Evolutionary conservation across 2,797 vertebrate species (phyloP).

Genomic region (Rhinogobio ventralis): DNA sequence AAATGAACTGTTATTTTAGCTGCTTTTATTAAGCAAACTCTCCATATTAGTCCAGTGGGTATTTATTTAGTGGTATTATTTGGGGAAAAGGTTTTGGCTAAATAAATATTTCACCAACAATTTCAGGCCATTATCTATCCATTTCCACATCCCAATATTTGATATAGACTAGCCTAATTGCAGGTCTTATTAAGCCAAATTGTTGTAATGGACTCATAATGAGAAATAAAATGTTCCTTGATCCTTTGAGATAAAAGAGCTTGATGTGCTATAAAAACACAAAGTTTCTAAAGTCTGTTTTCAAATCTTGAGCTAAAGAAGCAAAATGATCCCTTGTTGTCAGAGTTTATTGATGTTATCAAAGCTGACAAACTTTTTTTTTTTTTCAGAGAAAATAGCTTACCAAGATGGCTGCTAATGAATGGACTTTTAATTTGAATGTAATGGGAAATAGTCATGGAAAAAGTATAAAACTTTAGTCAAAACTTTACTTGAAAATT

Average conservation of each 20-base stretch:
- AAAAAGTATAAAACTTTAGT: background rate
- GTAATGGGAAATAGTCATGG: background rate
- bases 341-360: background rate
- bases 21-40: background rate
- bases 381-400: background rate
- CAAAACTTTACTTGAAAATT: conserved; percentile 9
- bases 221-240: background rate
- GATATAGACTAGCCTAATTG: background rate
- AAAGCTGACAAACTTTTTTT: background rate
- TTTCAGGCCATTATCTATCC: background rate
- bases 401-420: background rate
- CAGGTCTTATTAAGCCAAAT: background rate
- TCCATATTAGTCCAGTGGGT: background rate
- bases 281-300: background rate
- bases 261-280: background rate
- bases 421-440: background rate
- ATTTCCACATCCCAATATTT: background rate
- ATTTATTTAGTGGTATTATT: background rate
- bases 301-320: background rate
- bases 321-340: background rate
- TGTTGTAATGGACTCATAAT: background rate
- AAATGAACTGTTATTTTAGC: background rate
- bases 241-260: background rate
- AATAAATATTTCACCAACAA: background rate
- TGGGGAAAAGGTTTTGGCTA: background rate